Percentiles rank a stretch among this genome's conserved stretches.
Conservation (phyloP, 2,888 invertebrate genomes). For the Lymantria monacha region DNA sequence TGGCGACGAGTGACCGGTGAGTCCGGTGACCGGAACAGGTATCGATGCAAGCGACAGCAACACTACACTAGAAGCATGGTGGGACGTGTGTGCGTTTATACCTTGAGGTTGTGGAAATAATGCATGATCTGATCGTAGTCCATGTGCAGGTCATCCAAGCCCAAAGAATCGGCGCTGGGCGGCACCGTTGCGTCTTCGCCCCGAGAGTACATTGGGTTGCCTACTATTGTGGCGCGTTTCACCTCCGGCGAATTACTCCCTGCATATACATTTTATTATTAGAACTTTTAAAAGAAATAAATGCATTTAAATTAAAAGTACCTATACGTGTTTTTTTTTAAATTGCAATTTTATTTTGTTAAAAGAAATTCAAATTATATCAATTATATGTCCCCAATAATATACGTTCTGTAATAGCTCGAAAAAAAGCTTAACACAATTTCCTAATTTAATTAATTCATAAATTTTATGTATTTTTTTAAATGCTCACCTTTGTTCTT, state of each 20-base stretch:
- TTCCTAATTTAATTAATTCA: too few relatives aligned
- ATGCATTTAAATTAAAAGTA: too few relatives aligned
- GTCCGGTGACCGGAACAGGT: conserved; percentile 31
- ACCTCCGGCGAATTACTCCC: conserved; percentile 83
- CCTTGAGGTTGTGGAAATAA: conserved; percentile 98
- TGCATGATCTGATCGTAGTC: conserved; percentile 99
- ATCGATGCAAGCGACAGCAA: conserved; percentile 70
- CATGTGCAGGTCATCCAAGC: conserved; percentile 94
- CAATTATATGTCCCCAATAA: too few relatives aligned
- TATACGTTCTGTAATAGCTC: too few relatives aligned
- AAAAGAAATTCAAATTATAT: too few relatives aligned
- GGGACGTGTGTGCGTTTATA: conserved; percentile 77
- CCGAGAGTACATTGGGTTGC: conserved; percentile 93
- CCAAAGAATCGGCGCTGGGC: conserved; percentile 82
- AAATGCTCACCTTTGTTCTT: conserved; percentile 70
- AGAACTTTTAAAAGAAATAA: background rate
- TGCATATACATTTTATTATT: conserved; percentile 22
- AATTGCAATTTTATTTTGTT: too few relatives aligned
- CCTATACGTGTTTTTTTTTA: too few relatives aligned
- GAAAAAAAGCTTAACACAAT: too few relatives aligned
- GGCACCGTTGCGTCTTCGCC: conserved; percentile 59
- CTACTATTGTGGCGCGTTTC: conserved; percentile 92
- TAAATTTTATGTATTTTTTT: too few relatives aligned
- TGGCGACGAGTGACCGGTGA: conserved; percentile 21
- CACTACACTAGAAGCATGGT: conserved; percentile 75